These are phyloP conservation scores for Drosophila sechellia DNA, from an alignment of 1,140 invertebrate genomes.

Conservation along the genomic window DNA sequence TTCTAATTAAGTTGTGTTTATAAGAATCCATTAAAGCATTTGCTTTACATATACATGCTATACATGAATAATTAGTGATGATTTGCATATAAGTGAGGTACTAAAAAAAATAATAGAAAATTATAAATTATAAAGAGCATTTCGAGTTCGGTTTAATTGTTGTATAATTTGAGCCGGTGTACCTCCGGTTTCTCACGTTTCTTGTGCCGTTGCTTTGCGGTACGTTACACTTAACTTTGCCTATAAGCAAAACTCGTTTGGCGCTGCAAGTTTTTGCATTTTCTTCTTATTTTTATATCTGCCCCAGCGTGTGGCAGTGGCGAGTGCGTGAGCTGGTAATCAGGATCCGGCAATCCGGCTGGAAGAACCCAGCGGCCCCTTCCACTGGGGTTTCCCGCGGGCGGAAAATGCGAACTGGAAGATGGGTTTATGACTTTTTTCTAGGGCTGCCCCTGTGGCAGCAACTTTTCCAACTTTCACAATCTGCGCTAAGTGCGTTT, in stretches of 20 bases:
- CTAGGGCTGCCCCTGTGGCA: constrained; percentile 37
- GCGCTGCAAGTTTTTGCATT: constrained; percentile 54
- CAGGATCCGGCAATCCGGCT: constrained; percentile 43
- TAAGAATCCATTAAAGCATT: too few species aligned
- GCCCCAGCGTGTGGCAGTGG: constrained; percentile 67
- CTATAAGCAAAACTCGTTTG: constrained; percentile 64
- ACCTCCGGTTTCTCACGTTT: constrained; percentile 37
- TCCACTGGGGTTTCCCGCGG: constrained; percentile 43
- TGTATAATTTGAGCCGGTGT: not conserved
- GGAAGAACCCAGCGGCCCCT: constrained; percentile 43
- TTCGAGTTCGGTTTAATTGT: not conserved
- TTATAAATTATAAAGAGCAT: not conserved
- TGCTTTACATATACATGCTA: too few species aligned
- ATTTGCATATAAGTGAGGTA: too few species aligned
- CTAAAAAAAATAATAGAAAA: not conserved
- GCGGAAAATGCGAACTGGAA: constrained; percentile 31
- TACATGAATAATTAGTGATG: too few species aligned
- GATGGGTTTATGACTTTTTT: constrained; percentile 34
- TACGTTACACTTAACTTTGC: constrained; percentile 67
- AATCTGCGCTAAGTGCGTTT: constrained; percentile 75
- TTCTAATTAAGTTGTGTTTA: too few species aligned
- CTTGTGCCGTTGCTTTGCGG: constrained; percentile 57
- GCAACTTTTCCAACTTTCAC: constrained; percentile 76
- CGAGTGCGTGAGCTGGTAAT: constrained; percentile 66
- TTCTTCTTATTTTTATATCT: constrained; percentile 23